Base-by-base conservation (phyloP, 2,797 vertebrate species). In the Australoheros facetus region DNA sequence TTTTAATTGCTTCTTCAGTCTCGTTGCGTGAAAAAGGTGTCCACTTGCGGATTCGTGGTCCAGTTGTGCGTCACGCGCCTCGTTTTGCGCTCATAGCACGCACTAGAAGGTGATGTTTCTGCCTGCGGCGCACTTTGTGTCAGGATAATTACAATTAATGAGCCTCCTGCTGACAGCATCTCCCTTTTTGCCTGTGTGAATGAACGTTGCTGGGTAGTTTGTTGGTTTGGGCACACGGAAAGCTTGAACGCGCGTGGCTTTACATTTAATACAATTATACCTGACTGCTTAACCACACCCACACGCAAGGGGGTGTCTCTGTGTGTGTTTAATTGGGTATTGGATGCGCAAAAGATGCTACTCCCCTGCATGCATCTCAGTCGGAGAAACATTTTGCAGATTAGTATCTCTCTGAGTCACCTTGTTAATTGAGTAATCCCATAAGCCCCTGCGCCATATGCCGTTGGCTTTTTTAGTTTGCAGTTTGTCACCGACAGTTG, bases 391-490 rank as follows among this genome's bases (percentile, higher is more conserved):
- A 88, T 88, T 89, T 90, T 84, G 0, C 82, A 87, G 95, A 95
- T 96, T 93, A 94, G 83, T 89, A 28, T 7, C 79, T 92, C 90
- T 91, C 78, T 94, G 93, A 96, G 93, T 93, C 95, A 94, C 94
- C 90, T 81, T 88, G 92, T 89, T 96, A 95, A 95, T 95, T 95
- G 93, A 90, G 85, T 97, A 96, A 98, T 96, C 95, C 90, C 88
- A 77, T 97, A 96, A 97, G 91, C 95, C 95, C 85, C 87, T 92
- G 89, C 89, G 77, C 96, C 97, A 96, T 97, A 96, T 97, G 96
- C 89, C 94, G 86, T 92, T 94, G 89, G 91, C 9, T 94, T 94
- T 96, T 69, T 92, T 90, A 85, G 89, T 85, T 93, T 90, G 39
- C 66, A 78, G 85, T 92, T 82, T 88, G 85, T 80, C 85, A 88